These are phyloP conservation scores for Eudorcas thomsonii DNA, from an alignment of 2,113 vertebrate species.

Conservation along the genomic window DNA sequence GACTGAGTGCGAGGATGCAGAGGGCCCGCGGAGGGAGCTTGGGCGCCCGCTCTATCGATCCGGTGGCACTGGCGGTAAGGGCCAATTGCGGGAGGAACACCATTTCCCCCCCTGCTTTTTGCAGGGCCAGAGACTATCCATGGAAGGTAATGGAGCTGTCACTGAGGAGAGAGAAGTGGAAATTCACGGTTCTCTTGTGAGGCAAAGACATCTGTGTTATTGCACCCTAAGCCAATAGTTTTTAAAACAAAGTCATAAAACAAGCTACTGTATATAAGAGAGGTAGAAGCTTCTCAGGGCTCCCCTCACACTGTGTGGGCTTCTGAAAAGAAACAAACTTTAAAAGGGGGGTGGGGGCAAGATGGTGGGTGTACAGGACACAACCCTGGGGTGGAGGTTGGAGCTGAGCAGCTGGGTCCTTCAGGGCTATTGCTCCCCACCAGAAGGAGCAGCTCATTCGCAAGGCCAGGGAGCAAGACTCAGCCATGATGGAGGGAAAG, in stretches of 20 bases:
- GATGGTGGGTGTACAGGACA: neutral
- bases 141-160: slow-evolving; percentile 62
- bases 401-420: fast-evolving
- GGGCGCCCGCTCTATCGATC: neutral
- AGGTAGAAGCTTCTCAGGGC: neutral
- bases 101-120: neutral
- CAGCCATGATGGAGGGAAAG: neutral
- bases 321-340: neutral
- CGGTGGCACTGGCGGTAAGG: neutral
- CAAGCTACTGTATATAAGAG: slow-evolving; percentile 45
- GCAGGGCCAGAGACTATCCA: slow-evolving; percentile 20
- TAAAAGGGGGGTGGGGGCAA: neutral
- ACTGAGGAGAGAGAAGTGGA: slow-evolving; percentile 48
- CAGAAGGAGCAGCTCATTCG: fast-evolving
- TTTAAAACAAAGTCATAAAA: slow-evolving; percentile 75
- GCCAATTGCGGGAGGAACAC: neutral
- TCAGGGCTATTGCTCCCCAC: fast-evolving
- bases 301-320: neutral
- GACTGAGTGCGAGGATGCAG: fast-evolving
- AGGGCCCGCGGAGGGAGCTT: neutral
- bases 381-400: fast-evolving
- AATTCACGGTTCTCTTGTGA: slow-evolving; percentile 63
- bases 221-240: slow-evolving; percentile 62
- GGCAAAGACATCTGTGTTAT: slow-evolving; percentile 60
- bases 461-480: fast-evolving